Percentiles rank a stretch among this genome's conserved stretches.
These are phyloP conservation scores for Sinelater perroti DNA, from an alignment of 2,888 invertebrate genomes.

Conservation along the genomic window DNA sequence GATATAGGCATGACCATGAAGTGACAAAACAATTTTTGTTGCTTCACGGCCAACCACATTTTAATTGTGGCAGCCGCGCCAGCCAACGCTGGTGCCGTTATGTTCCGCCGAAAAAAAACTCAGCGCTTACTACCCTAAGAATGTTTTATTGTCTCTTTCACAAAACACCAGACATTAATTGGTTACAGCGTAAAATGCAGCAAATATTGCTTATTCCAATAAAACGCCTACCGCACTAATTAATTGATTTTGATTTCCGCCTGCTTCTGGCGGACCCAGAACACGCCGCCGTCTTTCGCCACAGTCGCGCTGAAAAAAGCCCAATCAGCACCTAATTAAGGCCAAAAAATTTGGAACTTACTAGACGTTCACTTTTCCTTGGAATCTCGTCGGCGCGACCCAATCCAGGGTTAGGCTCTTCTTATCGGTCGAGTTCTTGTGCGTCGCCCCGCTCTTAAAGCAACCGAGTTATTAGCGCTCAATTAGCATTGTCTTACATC, in stretches of 20 bases:
- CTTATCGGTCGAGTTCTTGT: conserved; percentile 70
- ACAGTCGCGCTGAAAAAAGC: conserved; percentile 71
- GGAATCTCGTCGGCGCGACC: conserved; percentile 68
- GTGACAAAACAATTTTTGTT: not conserved
- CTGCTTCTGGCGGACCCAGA: conserved; percentile 75
- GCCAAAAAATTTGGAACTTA: conserved; percentile 54
- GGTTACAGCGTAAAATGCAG: too few relatives aligned
- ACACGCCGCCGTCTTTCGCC: conserved; percentile 73
- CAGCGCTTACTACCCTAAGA: too few relatives aligned
- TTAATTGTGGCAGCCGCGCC: too few relatives aligned
- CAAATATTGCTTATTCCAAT: too few relatives aligned
- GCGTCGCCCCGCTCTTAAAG: conserved; percentile 73
- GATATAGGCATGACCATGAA: not conserved
- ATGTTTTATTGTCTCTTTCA: too few relatives aligned
- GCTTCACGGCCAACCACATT: not conserved
- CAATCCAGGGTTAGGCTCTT: conserved; percentile 68
- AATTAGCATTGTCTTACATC: too few relatives aligned
- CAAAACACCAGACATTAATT: too few relatives aligned
- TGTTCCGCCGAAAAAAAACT: too few relatives aligned
- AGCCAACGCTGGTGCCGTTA: too few relatives aligned
- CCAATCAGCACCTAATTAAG: conserved; percentile 7
- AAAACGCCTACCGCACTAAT: too few relatives aligned
- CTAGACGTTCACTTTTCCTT: conserved; percentile 72
- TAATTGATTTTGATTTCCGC: conserved; percentile 66
- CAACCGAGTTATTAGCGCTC: not conserved